Conservation (phyloP, 2,888 invertebrate species). For the Litoditis marina region DNA sequence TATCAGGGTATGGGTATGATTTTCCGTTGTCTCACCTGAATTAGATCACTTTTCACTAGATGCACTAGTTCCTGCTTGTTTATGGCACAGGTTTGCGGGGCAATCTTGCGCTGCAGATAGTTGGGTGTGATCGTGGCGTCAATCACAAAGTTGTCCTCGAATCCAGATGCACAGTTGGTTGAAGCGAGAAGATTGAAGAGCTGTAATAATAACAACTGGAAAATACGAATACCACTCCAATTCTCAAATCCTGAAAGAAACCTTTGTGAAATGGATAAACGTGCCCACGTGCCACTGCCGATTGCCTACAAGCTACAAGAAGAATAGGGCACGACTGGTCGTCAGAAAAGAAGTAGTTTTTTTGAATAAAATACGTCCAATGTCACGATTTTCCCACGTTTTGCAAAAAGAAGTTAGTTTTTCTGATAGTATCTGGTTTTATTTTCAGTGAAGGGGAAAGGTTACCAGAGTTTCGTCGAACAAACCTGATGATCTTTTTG, state of each 20-base stretch:
- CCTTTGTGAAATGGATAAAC: too few species aligned
- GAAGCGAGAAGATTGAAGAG: slow-evolving; percentile 20
- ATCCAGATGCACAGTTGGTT: slow-evolving; percentile 2
- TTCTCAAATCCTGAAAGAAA: too few species aligned
- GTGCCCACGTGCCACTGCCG: too few species aligned
- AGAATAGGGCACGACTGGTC: too few species aligned
- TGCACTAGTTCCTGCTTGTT: slow-evolving; percentile 36
- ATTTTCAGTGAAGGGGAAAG: not conserved
- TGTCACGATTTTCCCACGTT: too few species aligned
- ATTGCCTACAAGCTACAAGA: too few species aligned
- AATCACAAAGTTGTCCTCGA: slow-evolving; percentile 40
- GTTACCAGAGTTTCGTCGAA: not conserved
- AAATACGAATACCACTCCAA: too few species aligned
- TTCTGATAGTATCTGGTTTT: not conserved
- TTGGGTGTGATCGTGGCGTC: slow-evolving; percentile 32
- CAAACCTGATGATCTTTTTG: slow-evolving; percentile 29
- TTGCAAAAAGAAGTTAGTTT: too few species aligned
- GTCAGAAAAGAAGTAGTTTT: not conserved
- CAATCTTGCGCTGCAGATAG: slow-evolving; percentile 33
- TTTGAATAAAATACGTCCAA: not conserved
- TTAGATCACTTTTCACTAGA: slow-evolving; percentile 36
- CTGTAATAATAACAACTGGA: slow-evolving; percentile 10
- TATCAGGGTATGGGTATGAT: not conserved
- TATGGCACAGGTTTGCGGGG: slow-evolving; percentile 45
- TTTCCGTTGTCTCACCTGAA: slow-evolving; percentile 19